Evolutionary conservation across 2,888 invertebrate genomes (phyloP).

Genomic region (Caradrina kadenii): DNA sequence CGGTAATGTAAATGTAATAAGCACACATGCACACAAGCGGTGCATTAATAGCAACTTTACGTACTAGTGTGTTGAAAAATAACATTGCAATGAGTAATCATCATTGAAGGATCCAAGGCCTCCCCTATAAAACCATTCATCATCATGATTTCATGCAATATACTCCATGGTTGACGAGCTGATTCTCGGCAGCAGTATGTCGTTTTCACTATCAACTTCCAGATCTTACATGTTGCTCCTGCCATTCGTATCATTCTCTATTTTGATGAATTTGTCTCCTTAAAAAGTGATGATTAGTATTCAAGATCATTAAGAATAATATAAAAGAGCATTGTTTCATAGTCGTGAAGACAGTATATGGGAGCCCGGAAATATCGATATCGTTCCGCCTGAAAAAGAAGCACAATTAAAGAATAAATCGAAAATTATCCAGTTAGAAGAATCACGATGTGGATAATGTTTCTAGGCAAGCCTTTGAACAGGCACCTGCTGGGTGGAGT

Average conservation of each 20-base stretch:
- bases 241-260: not conserved
- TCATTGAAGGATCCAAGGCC: not conserved
- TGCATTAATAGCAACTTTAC: no score
- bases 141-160: not conserved
- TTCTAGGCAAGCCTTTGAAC: conserved; percentile 19
- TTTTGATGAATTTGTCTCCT: not conserved
- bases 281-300: not conserved
- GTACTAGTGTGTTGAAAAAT: no score
- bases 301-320: not conserved
- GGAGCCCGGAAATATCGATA: not conserved
- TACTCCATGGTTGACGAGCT: not conserved
- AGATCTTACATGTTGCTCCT: not conserved
- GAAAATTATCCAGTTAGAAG: not conserved
- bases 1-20: no score
- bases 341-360: conserved; percentile 6
- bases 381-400: not conserved
- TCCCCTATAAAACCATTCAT: not conserved
- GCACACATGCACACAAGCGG: no score
- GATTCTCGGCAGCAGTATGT: not conserved
- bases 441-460: conserved; percentile 11
- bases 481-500: conserved; percentile 17
- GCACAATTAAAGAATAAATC: not conserved
- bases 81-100: no score
- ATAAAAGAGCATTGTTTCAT: conserved; percentile 3
- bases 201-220: not conserved